Evolutionary conservation across 2,113 vertebrate genomes (phyloP).

Genomic region (Glareola pratincola): DNA sequence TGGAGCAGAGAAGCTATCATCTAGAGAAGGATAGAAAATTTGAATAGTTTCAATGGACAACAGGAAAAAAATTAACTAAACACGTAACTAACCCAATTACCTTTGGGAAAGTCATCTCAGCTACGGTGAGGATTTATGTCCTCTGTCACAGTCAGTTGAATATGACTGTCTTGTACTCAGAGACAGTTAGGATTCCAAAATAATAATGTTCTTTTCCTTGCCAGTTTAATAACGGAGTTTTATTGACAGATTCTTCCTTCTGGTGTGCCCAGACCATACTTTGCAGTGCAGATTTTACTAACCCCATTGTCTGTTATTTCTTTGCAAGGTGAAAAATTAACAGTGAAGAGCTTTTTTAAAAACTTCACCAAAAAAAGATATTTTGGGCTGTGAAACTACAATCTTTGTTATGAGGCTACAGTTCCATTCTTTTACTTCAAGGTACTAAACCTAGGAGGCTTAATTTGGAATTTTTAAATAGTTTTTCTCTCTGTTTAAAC

Average conservation of each 20-base stretch:
- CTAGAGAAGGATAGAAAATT: neutral
- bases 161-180: neutral
- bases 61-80: neutral
- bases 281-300: neutral
- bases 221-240: neutral
- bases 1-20: neutral
- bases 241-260: neutral
- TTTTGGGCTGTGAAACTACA: neutral
- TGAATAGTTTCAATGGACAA: neutral
- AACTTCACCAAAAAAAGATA: neutral
- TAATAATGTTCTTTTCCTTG: neutral
- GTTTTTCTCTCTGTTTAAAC: neutral
- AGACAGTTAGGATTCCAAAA: neutral
- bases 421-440: neutral
- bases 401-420: neutral
- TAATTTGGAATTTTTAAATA: neutral
- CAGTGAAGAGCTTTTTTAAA: neutral
- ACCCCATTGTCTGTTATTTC: neutral
- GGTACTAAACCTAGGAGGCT: neutral
- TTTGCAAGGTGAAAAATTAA: neutral
- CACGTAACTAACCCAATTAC: neutral
- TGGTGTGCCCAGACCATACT: neutral
- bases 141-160: neutral
- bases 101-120: neutral
- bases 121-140: neutral